Base-by-base conservation (phyloP, 2,888 invertebrate genomes). In the Sphecodes monilicornis region DNA sequence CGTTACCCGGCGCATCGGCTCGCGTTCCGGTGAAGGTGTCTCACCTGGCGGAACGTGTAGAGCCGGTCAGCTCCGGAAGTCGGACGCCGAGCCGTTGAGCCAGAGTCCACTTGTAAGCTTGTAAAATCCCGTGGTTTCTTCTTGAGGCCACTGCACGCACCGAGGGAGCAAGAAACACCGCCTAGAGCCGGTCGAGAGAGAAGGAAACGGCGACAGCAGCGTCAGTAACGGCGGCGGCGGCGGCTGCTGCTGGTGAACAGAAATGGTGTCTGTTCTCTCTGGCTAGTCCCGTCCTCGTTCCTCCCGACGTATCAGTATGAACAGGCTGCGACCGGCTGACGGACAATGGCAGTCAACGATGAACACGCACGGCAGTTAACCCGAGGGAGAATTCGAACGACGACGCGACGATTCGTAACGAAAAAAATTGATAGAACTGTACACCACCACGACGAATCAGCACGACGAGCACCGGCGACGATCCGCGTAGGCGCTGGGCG, bases 401-500 rank as follows among this genome's bases (percentile, higher is more conserved):
- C 66, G 73, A 18, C 16, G 46, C 29, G 13, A 29, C 57, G 0
- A 57, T 57, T 16, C 32, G 18, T 60, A 3, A n/a, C 8, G 0
- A 26, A 36, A 64, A 64, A 57, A 64, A 22, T 32, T 22, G 22
- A 64, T 18, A 32, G 36, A 84, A 84, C 76, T 84, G 57, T 74
- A 64, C 85, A 85, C 84, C 85, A 85, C 85, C 82, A 81, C 74
- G 64, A 84, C 69, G 76, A 82, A 86, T 82, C 76, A 78, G 83
- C 66, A 84, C 82, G 78, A 80, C 82, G 74, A 79, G 82, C 83
- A 89, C 81, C 85, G 84, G 64, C 88, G 89, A 92, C 88, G 86
- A 87, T 86, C 91, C 88, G 87, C 88, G 90, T 80, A 89, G 91
- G 86, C 92, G 92, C 92, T 92, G 91, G 90, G 87, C 91, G 92